Base-by-base conservation (phyloP, 1,140 invertebrate genomes). In the Drosophila ironensis region DNA sequence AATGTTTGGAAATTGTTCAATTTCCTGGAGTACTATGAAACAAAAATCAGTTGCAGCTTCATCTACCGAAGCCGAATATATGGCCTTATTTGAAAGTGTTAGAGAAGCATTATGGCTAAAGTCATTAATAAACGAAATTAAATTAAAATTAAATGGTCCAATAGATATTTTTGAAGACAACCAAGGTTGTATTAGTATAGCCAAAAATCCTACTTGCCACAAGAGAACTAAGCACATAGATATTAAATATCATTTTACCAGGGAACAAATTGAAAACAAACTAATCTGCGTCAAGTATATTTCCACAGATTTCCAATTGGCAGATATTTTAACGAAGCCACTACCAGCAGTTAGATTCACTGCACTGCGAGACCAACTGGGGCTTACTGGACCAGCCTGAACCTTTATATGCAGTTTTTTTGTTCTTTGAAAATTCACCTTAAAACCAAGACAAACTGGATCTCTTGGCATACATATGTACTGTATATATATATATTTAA, bases 291-390 rank as follows among this genome's bases (percentile, higher is more conserved):
- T 37, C 6, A 54, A 38, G 41, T 54, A 45, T 42, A 42, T 25
- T 42, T 42, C 22, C 20, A 42, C 40, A 25, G 40, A 42, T 42
- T 42, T 25, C 11, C 40, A 22, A 22, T 41, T 41, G 38, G 38
- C 38, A 22, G 19, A 41, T 41, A 41, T 41, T 22, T 41, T 41
- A 22, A 41, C 38, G 38, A 41, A 41, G 38, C 73, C 77, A 24
- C 41, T 77, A 14, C 30, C 57, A 44, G 37, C 50, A 28, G 37
- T 45, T 20, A 70, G 60, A 42, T 84, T 80, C 51, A 24, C 45
- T 30, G 44, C 54, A 27, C 50, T 81, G 25, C 57, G 68, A 46
- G 14, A 25, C 27, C 33, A 46, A 45, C 46, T 71, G 50, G 40
- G 48, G 40, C 35, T 64, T 6, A 57, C 25, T 28, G 33, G 22